Base-by-base conservation (phyloP, 2,888 invertebrate genomes). In the Diplazon laetatorius region DNA sequence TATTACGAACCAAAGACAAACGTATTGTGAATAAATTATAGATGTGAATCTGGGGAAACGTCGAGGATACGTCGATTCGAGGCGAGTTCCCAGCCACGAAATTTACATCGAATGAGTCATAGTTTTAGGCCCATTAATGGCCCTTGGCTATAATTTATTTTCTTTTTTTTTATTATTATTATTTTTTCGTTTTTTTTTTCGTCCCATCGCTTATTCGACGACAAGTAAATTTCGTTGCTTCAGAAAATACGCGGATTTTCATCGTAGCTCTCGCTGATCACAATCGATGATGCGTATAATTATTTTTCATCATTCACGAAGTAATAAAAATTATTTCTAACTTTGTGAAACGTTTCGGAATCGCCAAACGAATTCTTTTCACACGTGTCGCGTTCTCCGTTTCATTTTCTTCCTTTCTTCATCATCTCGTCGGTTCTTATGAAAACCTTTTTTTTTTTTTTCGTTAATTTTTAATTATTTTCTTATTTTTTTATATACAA, bases 11-110 rank as follows among this genome's bases (percentile, higher is more conserved):
- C 69, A 16, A 62, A 59, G 30, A 48, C 48, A 46, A 76, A 57
- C 60, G 50, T 65, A 76, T 62, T 30, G 48, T 57, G 14, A 65
- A 79, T 76, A 72, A 75, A 71, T 79, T 79, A 76, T 65, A 48
- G 35, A 14, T 18, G 46, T 14, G 25, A 20, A 37, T 16, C 22
- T 25, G n/a, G n/a, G n/a, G 60, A 20, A 9, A 22, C 18, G 12
- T 12, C 37, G 20, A 59, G 20, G 4, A 59, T n/a, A 57, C 35
- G 37, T 37, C 50, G 35, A 69, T 57, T 66, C 62, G 37, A n/a
- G n/a, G 44, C 52, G 50, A 22, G 35, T n/a, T 42, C 70, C 55
- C 50, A 9, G 37, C 16, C 48, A 44, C 59, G 52, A 50, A 57
- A 55, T 48, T 25, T 44, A 50, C 50, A 22, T 50, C n/a, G 25